Conservation (phyloP, 2,888 invertebrate species). For the Tetheella fluctuosa region DNA sequence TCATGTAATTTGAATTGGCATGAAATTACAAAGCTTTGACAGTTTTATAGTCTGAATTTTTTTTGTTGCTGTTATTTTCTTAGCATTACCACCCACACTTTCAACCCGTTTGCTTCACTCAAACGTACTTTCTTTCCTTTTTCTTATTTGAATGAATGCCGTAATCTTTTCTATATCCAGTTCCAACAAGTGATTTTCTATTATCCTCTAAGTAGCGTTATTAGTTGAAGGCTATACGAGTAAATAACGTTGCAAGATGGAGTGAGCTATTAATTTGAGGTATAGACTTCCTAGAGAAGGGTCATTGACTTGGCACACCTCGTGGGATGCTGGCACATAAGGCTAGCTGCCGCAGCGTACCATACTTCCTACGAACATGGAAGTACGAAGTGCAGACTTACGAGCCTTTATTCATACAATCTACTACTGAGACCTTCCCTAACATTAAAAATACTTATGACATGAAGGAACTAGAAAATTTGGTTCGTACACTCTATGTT, state of each 20-base stretch:
- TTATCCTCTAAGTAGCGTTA: neutral
- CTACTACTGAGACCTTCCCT: neutral
- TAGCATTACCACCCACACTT: neutral
- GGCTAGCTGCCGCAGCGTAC: slow-evolving; percentile 42
- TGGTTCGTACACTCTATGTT: too few relatives aligned
- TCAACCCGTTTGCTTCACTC: neutral
- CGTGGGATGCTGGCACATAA: slow-evolving; percentile 66
- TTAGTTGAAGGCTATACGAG: neutral
- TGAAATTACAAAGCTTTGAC: slow-evolving; percentile 6
- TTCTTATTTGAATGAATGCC: neutral
- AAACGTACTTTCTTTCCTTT: neutral
- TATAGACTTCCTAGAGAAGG: slow-evolving; percentile 66
- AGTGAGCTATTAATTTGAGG: slow-evolving; percentile 69
- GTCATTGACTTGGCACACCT: slow-evolving; percentile 67
- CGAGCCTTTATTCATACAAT: neutral
- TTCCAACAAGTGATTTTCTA: neutral
- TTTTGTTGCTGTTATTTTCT: neutral
- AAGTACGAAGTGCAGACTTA: slow-evolving; percentile 35
- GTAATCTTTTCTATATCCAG: neutral
- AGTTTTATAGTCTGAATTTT: neutral
- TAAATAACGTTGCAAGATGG: slow-evolving; percentile 36
- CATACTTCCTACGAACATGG: slow-evolving; percentile 50
- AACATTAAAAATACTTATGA: neutral
- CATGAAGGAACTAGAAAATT: too few relatives aligned
- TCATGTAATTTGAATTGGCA: slow-evolving; percentile 1